Percentiles rank a stretch among this genome's conserved stretches.
Conservation (phyloP, 1,140 invertebrate genomes). For the Drosophila bifasciata region DNA sequence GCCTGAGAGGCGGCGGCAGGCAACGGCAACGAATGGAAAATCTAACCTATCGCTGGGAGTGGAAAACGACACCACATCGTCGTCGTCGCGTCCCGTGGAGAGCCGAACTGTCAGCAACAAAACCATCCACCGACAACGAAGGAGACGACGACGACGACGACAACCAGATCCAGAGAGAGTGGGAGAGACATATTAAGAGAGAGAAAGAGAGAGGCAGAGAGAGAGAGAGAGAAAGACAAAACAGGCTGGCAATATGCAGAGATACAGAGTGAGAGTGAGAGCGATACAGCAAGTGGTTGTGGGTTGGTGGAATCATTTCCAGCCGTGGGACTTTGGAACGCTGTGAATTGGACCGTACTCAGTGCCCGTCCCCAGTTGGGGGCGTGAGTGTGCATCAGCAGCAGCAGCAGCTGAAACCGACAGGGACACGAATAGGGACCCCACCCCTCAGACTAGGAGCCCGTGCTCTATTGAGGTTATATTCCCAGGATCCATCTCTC, state of each 20-base stretch:
- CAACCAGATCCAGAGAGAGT: slow-evolving; percentile 5
- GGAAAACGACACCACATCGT: slow-evolving; percentile 58
- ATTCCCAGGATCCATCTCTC: no score
- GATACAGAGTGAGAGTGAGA: background rate
- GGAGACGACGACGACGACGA: background rate
- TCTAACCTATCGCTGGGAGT: slow-evolving; percentile 64
- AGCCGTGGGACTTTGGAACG: slow-evolving; percentile 51
- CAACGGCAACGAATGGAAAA: slow-evolving; percentile 59
- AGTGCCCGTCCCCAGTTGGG: slow-evolving; percentile 29
- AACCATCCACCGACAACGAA: slow-evolving; percentile 63
- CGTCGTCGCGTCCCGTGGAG: slow-evolving; percentile 52
- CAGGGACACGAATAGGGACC: no score
- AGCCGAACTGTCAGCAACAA: slow-evolving; percentile 72
- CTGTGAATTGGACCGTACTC: slow-evolving; percentile 60
- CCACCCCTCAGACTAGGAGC: slow-evolving; percentile 30
- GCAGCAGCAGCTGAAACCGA: no score
- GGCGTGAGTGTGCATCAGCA: slow-evolving; percentile 30
- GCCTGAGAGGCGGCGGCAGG: background rate
- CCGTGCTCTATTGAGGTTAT: no score
- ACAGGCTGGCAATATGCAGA: background rate
- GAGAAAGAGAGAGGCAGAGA: slow-evolving; percentile 10
- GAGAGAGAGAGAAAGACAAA: background rate
- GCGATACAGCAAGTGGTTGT: no score
- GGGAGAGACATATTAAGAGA: slow-evolving; percentile 4
- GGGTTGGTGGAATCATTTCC: no score